A percentile compares a stretch with the other conserved stretches of the same genome.
Conservation (phyloP, 2,797 vertebrate species). For the Novumbra hubbsi region DNA sequence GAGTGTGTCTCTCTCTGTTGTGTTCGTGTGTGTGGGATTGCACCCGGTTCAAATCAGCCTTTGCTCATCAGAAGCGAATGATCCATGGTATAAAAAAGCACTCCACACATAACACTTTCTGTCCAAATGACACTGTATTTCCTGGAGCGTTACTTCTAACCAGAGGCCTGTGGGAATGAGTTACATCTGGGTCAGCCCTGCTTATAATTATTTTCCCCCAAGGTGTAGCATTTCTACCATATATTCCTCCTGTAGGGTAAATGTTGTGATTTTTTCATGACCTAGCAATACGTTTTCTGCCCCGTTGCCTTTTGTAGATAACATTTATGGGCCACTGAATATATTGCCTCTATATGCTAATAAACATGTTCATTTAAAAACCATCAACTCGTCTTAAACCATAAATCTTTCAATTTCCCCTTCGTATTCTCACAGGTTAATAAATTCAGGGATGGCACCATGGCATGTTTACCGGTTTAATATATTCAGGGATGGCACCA, state of each 20-base stretch:
- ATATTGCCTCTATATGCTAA: slow-evolving; percentile 14
- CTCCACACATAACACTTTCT: background rate
- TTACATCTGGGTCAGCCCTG: no score
- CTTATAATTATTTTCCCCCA: background rate
- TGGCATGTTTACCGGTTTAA: no score
- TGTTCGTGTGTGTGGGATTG: background rate
- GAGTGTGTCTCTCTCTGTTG: background rate
- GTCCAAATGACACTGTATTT: background rate
- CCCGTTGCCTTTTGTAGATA: slow-evolving; percentile 38
- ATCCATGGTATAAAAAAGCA: background rate
- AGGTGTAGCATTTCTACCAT: background rate
- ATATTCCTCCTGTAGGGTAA: slow-evolving; percentile 6
- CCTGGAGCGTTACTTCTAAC: no score
- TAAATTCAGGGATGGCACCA: background rate
- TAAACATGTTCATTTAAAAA: slow-evolving; percentile 21
- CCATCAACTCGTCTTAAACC: slow-evolving; percentile 44
- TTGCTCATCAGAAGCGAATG: background rate
- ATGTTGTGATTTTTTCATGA: slow-evolving; percentile 8
- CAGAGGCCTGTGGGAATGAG: no score
- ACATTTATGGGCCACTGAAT: slow-evolving; percentile 40
- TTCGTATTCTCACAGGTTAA: slow-evolving; percentile 12
- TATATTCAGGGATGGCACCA: no score
- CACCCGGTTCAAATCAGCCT: background rate
- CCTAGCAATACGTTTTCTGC: slow-evolving; percentile 20
- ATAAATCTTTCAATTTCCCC: slow-evolving; percentile 29